Evolutionary conservation across 2,888 invertebrate species (phyloP).

Genomic region (Orchesellides sinensis): DNA sequence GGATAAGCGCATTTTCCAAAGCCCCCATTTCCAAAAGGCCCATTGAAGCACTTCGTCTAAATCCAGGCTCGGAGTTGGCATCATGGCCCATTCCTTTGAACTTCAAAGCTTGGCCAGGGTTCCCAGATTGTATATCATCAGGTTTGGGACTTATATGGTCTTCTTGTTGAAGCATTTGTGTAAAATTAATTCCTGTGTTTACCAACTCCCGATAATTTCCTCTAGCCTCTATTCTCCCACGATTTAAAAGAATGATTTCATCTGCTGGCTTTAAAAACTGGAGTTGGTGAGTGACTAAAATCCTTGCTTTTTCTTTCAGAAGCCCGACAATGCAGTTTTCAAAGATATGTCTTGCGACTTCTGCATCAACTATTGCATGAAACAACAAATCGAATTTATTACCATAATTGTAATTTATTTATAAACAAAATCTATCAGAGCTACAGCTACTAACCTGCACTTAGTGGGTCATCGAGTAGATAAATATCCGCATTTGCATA

Average conservation of each 20-base stretch:
- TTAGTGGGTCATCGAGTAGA: slow-evolving; percentile 65
- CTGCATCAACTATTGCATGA: slow-evolving; percentile 68
- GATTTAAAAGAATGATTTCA: slow-evolving; percentile 65
- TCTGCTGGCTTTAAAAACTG: slow-evolving; percentile 71
- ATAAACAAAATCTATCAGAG: no score
- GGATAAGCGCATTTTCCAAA: slow-evolving; percentile 38
- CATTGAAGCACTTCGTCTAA: slow-evolving; percentile 66
- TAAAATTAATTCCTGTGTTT: slow-evolving; percentile 87
- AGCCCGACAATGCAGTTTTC: slow-evolving; percentile 69
- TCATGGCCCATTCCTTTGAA: slow-evolving; percentile 59
- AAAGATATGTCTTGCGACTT: slow-evolving; percentile 71
- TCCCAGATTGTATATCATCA: slow-evolving; percentile 7
- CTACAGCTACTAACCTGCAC: slow-evolving; percentile 35
- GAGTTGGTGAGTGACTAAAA: slow-evolving; percentile 73
- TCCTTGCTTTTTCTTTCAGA: slow-evolving; percentile 59
- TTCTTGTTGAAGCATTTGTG: slow-evolving; percentile 80
- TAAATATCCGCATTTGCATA: slow-evolving; percentile 71
- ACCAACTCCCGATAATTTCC: slow-evolving; percentile 82
- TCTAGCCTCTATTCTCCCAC: slow-evolving; percentile 60
- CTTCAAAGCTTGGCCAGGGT: slow-evolving; percentile 37
- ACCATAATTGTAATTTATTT: no score
- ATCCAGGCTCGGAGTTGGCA: not conserved
- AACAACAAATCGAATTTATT: not conserved
- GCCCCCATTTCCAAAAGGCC: slow-evolving; percentile 55
- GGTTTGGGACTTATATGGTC: slow-evolving; percentile 14